These are phyloP conservation scores for Orthonyx spaldingii DNA, from an alignment of 2,113 vertebrate species.

Conservation along the genomic window DNA sequence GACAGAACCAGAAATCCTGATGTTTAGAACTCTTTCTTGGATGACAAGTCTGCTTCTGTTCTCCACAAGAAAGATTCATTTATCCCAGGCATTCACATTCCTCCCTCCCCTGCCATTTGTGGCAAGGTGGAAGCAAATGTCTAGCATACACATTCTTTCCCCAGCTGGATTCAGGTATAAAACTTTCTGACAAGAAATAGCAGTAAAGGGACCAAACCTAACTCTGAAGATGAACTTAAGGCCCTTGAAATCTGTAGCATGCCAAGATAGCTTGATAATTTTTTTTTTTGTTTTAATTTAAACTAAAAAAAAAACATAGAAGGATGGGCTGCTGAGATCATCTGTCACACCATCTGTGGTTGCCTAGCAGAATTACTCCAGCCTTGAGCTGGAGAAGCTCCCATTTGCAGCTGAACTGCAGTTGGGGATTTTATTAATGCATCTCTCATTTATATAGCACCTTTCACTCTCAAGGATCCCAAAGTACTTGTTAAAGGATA, in stretches of 20 bases:
- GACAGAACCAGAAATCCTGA: not conserved
- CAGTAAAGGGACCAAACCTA: conserved; percentile 58
- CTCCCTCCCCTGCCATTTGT: conserved; percentile 23
- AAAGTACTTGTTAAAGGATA: conserved; percentile 56
- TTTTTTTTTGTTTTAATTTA: conserved; percentile 64
- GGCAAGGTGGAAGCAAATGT: conserved; percentile 63
- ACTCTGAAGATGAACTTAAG: conserved; percentile 61
- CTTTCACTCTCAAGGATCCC: conserved; percentile 62
- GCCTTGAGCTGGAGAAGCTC: conserved; percentile 56
- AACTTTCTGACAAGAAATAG: conserved; percentile 64
- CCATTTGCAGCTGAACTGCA: conserved; percentile 57
- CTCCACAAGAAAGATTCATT: not conserved
- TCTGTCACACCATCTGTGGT: conserved; percentile 71
- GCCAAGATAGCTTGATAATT: conserved; percentile 55
- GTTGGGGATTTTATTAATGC: conserved; percentile 64
- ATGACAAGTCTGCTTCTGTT: not conserved
- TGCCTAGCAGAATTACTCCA: conserved; percentile 61
- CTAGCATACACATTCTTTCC: conserved; percentile 47
- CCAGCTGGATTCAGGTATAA: conserved; percentile 58
- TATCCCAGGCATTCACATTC: not conserved
- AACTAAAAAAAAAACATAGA: conserved; percentile 56
- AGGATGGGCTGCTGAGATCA: conserved; percentile 65
- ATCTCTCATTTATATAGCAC: conserved; percentile 67
- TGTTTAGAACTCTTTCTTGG: not conserved
- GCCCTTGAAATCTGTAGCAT: conserved; percentile 52